Conservation (phyloP, 2,797 vertebrate genomes). For the Anniella stebbinsi region DNA sequence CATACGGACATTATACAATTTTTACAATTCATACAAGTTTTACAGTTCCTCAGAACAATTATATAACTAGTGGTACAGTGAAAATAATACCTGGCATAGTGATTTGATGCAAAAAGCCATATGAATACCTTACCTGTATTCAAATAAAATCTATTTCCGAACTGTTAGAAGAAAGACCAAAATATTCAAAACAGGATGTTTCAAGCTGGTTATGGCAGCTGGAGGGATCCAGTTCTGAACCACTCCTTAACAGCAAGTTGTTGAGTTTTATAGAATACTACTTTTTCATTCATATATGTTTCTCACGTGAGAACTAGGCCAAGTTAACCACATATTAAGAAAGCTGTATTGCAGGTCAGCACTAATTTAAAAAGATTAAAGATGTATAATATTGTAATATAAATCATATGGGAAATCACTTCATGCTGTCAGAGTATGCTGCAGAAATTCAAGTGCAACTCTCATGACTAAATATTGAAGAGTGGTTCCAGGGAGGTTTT, state of each 20-base stretch:
- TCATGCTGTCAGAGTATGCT: neutral
- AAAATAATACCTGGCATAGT: neutral
- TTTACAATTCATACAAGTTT: conserved; percentile 41
- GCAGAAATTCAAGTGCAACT: neutral
- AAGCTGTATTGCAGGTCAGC: neutral
- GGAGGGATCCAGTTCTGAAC: neutral
- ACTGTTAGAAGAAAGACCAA: neutral
- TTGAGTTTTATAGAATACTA: neutral
- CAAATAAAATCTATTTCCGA: neutral
- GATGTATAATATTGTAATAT: neutral
- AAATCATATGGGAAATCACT: neutral
- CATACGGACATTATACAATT: conserved; percentile 42
- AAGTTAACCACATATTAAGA: neutral
- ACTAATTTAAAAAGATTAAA: neutral
- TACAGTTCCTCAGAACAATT: conserved; percentile 40
- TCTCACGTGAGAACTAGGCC: neutral
- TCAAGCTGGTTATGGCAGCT: neutral
- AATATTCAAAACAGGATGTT: neutral
- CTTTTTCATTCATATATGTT: neutral
- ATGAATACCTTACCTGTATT: neutral
- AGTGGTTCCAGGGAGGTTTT: neutral
- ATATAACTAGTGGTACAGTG: neutral
- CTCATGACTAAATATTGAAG: neutral
- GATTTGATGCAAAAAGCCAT: neutral
- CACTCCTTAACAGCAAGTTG: neutral